Conservation (phyloP, 2,113 vertebrate genomes). For the Tyto alba region DNA sequence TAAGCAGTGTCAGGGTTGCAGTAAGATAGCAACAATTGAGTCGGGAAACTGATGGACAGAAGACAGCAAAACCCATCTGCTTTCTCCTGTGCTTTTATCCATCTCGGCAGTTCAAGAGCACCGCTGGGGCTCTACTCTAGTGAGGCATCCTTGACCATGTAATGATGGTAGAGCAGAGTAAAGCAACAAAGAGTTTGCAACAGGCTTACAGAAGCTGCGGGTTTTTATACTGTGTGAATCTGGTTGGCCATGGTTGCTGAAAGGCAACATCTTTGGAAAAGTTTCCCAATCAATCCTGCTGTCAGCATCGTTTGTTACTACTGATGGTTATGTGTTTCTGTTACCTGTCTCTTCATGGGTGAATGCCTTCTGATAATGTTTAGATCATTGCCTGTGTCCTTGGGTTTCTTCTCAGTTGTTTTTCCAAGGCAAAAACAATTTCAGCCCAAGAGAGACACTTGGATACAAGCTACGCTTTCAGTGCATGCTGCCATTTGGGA, state of each 20-base stretch:
- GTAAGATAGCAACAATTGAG: neutral
- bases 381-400: neutral
- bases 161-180: neutral
- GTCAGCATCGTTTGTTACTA: neutral
- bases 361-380: neutral
- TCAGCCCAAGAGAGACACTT: neutral
- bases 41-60: neutral
- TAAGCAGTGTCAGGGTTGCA: neutral
- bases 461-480: neutral
- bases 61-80: neutral
- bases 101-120: neutral
- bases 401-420: neutral
- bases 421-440: neutral
- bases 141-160: neutral
- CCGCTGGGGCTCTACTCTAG: neutral
- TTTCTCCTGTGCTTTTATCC: neutral
- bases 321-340: neutral
- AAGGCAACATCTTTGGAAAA: neutral
- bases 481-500: neutral
- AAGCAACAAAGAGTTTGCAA: neutral
- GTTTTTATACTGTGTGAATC: neutral
- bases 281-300: neutral
- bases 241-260: neutral
- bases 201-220: neutral
- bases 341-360: neutral